Evolutionary conservation across 1,140 invertebrate species (phyloP).

Genomic region (Contarinia nasturtii): DNA sequence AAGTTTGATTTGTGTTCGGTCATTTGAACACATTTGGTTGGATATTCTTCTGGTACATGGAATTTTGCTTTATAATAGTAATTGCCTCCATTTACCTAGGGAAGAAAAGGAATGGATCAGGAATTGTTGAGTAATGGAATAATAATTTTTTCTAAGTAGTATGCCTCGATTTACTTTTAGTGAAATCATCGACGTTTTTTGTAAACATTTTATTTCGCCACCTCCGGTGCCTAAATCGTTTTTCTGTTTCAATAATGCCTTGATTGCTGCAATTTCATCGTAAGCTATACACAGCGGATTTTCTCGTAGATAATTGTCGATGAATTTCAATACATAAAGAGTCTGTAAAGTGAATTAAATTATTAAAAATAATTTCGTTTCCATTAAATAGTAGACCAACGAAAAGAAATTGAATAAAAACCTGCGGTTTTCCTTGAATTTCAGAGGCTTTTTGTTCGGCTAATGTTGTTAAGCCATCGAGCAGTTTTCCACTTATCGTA

Average conservation of each 20-base stretch:
- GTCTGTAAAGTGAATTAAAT: not conserved
- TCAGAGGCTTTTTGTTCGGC: constrained; percentile 46
- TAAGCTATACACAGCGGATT: constrained; percentile 54
- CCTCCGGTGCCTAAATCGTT: constrained; percentile 30
- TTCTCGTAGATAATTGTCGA: constrained; percentile 45
- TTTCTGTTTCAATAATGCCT: constrained; percentile 24
- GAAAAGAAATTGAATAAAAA: constrained; percentile 6
- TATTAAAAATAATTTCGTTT: constrained; percentile 3
- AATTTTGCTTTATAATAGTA: constrained; percentile 41
- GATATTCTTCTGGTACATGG: constrained; percentile 45
- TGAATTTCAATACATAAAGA: constrained; percentile 32
- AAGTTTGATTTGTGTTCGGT: constrained; percentile 41
- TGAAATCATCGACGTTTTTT: constrained; percentile 40
- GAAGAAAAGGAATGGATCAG: too few relatives aligned
- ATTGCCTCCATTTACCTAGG: constrained; percentile 30
- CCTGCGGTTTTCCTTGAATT: constrained; percentile 36
- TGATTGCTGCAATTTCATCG: constrained; percentile 47
- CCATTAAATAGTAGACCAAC: constrained; percentile 2
- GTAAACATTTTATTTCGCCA: constrained; percentile 36
- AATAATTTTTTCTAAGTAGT: too few relatives aligned
- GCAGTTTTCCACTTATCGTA: constrained; percentile 39
- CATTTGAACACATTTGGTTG: constrained; percentile 10
- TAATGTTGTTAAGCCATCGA: constrained; percentile 37
- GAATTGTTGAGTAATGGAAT: too few relatives aligned
- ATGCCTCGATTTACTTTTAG: constrained; percentile 28